Evolutionary conservation across 2,113 vertebrate species (phyloP), one percentile per base, ranked within the genome.

Genomic region (Rhadina sibilatrix): DNA sequence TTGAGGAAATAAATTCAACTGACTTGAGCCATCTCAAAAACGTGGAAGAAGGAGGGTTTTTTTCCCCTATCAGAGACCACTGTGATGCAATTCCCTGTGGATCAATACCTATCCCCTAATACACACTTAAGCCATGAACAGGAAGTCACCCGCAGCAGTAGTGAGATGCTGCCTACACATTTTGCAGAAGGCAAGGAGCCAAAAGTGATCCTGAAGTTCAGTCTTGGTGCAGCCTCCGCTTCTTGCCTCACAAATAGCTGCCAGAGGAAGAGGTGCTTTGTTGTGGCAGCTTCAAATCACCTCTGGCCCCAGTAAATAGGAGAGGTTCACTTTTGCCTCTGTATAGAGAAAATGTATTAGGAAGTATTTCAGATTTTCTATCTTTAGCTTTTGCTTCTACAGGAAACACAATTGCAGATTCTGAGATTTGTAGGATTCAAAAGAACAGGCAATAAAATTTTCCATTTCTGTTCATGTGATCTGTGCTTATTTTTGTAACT

Each of bases 41-140:
- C 0, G 3, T 53, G 9, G 66, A 90, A 92, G n/a, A 37, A 83
- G 12, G 3, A n/a, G 4, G 4, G 1, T 1, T 31, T 71, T 81
- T 64, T 21, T 2, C 21, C n/a, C 24, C n/a, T 59, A 5, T 20
- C 60, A 42, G 23, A 50, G 14, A 54, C 52, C 24, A 60, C 23
- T n/a, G 35, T 3, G 1, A 2, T 44, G 24, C 21, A 87, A 49
- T 33, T 84, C 68, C 52, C 35, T 30, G 15, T 23, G 27, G 74
- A 75, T 60, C 35, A 46, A n/a, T 44, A 93, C 20, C 17, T 70
- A 22, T 50, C 7, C 33, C 37, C 57, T 82, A 44, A 72, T 90
- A 65, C 23, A 30, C 17, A 35, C 25, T 88, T 59, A 44, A 63
- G 52, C 33, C 46, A 46, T 28, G 50, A 60, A 33, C 4, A 78